Evolutionary conservation across 2,113 vertebrate genomes (phyloP).

Genomic region (Glaucidium brasilianum): DNA sequence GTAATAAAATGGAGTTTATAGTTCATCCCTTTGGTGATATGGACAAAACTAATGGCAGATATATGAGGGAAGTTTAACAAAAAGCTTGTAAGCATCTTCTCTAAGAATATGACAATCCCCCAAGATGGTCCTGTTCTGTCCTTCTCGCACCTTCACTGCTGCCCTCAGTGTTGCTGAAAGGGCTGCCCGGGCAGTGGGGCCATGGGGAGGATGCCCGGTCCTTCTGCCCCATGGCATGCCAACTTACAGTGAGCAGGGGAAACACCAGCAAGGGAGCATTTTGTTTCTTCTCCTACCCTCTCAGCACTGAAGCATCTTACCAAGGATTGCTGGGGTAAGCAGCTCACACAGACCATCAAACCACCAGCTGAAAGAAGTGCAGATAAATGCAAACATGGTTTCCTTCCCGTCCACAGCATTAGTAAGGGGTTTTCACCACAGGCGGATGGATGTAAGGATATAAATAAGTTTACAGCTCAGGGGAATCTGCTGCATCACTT

Average conservation of each 20-base stretch:
- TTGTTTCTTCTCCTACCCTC: neutral
- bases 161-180: neutral
- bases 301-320: neutral
- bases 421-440: neutral
- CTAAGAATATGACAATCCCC: neutral
- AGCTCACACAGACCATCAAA: neutral
- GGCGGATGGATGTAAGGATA: neutral
- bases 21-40: neutral
- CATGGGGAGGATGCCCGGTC: fast-evolving
- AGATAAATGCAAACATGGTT: neutral
- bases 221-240: fast-evolving
- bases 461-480: neutral
- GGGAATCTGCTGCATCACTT: conserved; percentile 19
- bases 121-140: neutral
- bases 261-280: neutral
- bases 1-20: neutral
- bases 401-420: neutral
- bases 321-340: neutral
- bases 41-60: neutral
- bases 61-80: neutral
- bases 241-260: fast-evolving
- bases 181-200: neutral
- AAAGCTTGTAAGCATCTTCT: neutral
- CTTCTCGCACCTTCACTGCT: neutral
- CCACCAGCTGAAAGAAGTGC: neutral